Evolutionary conservation across 2,113 vertebrate genomes (phyloP).

Genomic region (Prochilodus magdalenae): DNA sequence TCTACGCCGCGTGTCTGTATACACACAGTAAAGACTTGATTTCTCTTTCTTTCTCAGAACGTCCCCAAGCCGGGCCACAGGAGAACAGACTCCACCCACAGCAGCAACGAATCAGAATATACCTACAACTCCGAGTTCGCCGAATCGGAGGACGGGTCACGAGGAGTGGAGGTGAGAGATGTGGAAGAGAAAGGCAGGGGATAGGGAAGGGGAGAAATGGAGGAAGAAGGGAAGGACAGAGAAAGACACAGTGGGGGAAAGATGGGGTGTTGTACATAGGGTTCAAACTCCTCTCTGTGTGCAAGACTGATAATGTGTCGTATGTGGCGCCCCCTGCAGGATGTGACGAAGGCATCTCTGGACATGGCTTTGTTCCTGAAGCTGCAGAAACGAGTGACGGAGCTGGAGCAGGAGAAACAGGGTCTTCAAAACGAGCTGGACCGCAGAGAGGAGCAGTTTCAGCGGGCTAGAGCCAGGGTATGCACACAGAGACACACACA

Average conservation of each 20-base stretch:
- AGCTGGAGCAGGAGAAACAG: slow-evolving; percentile 96
- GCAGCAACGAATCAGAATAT: slow-evolving; percentile 97
- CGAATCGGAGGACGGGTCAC: slow-evolving; percentile 87
- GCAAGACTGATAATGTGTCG: neutral
- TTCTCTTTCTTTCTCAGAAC: slow-evolving; percentile 71
- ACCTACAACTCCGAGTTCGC: slow-evolving; percentile 93
- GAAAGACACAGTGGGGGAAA: neutral
- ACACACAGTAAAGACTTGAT: neutral
- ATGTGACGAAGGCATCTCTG: slow-evolving; percentile 86
- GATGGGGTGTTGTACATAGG: too few species aligned
- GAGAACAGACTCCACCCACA: slow-evolving; percentile 96
- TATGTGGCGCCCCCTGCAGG: slow-evolving; percentile 70
- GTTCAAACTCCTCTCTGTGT: too few species aligned
- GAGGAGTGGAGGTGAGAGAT: slow-evolving; percentile 83
- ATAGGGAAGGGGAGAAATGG: too few species aligned
- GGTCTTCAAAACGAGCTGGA: slow-evolving; percentile 93
- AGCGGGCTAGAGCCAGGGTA: slow-evolving; percentile 88
- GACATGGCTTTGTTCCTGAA: slow-evolving; percentile 98
- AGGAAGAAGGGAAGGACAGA: too few species aligned
- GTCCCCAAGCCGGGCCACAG: slow-evolving; percentile 91
- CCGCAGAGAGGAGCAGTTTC: slow-evolving; percentile 91
- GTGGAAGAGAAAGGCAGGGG: too few species aligned
- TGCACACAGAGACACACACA: slow-evolving; percentile 10
- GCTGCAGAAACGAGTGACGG: slow-evolving; percentile 94
- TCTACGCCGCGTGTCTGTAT: neutral